Evolutionary conservation across 2,888 invertebrate genomes (phyloP).

Genomic region (Pyralis farinalis): DNA sequence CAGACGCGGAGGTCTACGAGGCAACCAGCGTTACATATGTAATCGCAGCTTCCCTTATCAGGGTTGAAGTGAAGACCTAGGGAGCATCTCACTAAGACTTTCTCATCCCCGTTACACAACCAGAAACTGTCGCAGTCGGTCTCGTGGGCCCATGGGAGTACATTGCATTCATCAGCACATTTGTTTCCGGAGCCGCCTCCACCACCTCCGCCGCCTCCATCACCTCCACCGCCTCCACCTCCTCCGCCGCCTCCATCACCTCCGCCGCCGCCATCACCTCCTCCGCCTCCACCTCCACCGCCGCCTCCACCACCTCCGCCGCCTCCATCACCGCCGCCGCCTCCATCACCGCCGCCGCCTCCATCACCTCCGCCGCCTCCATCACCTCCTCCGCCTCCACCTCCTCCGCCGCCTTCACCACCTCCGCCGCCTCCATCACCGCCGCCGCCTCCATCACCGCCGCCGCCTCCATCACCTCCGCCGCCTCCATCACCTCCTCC

Average conservation of each 20-base stretch:
- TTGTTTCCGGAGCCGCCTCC: too few species aligned
- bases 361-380: too few species aligned
- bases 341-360: too few species aligned
- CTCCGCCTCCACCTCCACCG: too few species aligned
- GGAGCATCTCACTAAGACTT: constrained; percentile 41
- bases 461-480: too few species aligned
- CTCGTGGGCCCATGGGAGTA: constrained; percentile 55
- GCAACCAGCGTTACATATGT: too few species aligned
- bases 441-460: too few species aligned
- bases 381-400: neutral
- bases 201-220: too few species aligned
- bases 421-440: neutral
- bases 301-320: too few species aligned
- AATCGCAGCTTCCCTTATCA: neutral
- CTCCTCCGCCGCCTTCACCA: too few species aligned
- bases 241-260: too few species aligned
- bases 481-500: neutral
- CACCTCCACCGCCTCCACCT: neutral
- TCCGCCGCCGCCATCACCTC: neutral
- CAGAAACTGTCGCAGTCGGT: constrained; percentile 62
- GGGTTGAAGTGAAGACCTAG: constrained; percentile 63
- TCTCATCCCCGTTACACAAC: constrained; percentile 41
- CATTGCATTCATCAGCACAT: constrained; percentile 48
- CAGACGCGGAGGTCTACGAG: too few species aligned
- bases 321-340: neutral